Percentiles rank a stretch among this genome's conserved stretches.
Conservation (phyloP, 2,888 invertebrate species). For the Limnephilus lunatus region DNA sequence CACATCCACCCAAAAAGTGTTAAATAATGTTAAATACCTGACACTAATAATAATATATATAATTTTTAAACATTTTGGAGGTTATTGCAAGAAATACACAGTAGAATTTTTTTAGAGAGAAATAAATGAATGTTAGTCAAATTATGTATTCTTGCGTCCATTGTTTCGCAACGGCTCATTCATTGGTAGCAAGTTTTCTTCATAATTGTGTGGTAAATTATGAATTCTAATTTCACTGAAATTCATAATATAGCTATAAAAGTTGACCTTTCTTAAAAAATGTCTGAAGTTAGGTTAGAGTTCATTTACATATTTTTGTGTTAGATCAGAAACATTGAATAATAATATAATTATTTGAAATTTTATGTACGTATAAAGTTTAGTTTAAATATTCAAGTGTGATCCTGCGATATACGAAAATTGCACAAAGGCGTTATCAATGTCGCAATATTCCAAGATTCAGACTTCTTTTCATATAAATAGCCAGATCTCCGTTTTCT, state of each 20-base stretch:
- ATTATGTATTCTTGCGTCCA: not conserved
- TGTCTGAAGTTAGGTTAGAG: slow-evolving; percentile 18
- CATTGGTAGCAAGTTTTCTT: not conserved
- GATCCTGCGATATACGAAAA: not conserved
- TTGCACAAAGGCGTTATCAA: slow-evolving; percentile 7
- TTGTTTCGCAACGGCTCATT: not conserved
- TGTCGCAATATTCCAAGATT: slow-evolving; percentile 12
- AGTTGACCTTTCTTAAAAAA: slow-evolving; percentile 2
- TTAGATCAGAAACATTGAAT: not conserved
- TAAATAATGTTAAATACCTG: not conserved
- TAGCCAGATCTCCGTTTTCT: slow-evolving; percentile 13
- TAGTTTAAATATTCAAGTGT: not conserved
- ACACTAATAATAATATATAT: not conserved
- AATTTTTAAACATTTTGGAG: not conserved
- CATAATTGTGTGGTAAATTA: slow-evolving; percentile 16
- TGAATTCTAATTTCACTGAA: not conserved
- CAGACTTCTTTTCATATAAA: slow-evolving; percentile 31
- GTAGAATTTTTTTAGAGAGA: not conserved
- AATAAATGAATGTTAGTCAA: not conserved
- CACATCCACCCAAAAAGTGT: not conserved
- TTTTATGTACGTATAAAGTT: not conserved
- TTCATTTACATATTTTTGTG: slow-evolving; percentile 18
- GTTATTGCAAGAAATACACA: not conserved
- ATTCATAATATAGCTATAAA: not conserved
- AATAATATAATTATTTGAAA: not conserved